Evolutionary conservation across 2,113 vertebrate genomes (phyloP).

Genomic region (Barbus barbus): DNA sequence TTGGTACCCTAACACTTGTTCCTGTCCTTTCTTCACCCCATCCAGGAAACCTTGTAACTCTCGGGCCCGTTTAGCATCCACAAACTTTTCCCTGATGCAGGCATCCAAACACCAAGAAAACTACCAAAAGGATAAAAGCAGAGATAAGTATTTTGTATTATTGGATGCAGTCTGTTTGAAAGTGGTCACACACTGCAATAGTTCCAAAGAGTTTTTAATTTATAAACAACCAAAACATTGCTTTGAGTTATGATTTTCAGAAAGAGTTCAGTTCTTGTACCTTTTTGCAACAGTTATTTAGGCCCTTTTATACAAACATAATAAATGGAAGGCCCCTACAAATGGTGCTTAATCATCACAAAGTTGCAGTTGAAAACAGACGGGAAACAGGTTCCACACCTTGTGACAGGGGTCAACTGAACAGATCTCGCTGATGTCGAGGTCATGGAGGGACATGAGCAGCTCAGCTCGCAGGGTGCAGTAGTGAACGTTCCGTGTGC

Average conservation of each 20-base stretch:
- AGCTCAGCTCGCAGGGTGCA: constrained; percentile 94
- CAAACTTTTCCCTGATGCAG: constrained; percentile 95
- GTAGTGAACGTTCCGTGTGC: constrained; percentile 94
- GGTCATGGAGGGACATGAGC: constrained; percentile 95
- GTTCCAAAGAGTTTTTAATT: not conserved
- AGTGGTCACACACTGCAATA: not conserved
- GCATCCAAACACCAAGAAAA: constrained; percentile 99
- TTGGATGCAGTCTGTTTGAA: not conserved
- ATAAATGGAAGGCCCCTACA: not conserved
- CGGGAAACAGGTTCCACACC: constrained; percentile 64
- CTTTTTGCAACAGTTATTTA: not conserved
- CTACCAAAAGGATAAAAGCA: constrained; percentile 65
- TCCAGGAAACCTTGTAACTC: constrained; percentile 96
- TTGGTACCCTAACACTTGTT: constrained; percentile 93
- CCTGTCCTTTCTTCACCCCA: constrained; percentile 96
- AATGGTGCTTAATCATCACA: not conserved
- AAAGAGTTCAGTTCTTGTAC: not conserved
- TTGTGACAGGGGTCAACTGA: constrained; percentile 96
- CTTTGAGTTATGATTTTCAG: not conserved
- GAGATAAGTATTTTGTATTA: not conserved
- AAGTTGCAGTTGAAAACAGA: not conserved
- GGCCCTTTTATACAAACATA: not conserved
- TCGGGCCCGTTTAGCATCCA: constrained; percentile 93
- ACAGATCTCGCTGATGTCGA: constrained; percentile 96
- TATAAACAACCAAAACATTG: not conserved